Percentiles rank a stretch among this genome's conserved stretches.
Evolutionary conservation across 2,888 invertebrate genomes (phyloP).

Genomic region (Rotaria socialis): DNA sequence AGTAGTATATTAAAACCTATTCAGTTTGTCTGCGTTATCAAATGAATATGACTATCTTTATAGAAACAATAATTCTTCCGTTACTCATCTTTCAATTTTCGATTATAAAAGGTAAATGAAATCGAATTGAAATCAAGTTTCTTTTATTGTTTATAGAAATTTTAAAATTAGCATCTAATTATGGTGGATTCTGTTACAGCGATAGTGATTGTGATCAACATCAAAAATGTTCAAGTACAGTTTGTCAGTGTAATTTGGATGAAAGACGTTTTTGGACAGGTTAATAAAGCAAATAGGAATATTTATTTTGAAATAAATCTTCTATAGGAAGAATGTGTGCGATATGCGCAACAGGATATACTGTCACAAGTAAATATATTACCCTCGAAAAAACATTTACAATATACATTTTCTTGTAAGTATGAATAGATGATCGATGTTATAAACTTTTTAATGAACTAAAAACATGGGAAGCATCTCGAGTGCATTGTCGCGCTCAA

Average conservation of each 20-base stretch:
- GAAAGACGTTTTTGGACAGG: slow-evolving; percentile 7
- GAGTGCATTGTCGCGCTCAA: not conserved
- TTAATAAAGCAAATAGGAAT: not conserved
- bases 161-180: not conserved
- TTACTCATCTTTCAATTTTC: not conserved
- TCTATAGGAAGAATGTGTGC: not conserved
- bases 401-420: not conserved
- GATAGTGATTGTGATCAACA: not conserved
- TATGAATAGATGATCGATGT: not conserved
- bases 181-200: not conserved
- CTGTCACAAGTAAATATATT: not conserved
- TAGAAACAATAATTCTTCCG: not conserved
- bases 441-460: not conserved
- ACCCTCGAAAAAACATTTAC: not conserved
- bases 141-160: not conserved
- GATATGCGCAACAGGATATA: not conserved
- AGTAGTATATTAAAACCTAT: not conserved
- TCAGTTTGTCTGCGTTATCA: not conserved
- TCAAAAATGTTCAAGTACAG: not conserved
- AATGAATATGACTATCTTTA: not conserved
- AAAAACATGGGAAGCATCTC: not conserved
- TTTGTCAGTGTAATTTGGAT: not conserved
- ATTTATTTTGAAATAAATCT: not conserved
- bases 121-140: not conserved
- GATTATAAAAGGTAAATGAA: not conserved